Evolutionary conservation across 2,888 invertebrate species (phyloP).

Genomic region (Drosophila meridionalis): DNA sequence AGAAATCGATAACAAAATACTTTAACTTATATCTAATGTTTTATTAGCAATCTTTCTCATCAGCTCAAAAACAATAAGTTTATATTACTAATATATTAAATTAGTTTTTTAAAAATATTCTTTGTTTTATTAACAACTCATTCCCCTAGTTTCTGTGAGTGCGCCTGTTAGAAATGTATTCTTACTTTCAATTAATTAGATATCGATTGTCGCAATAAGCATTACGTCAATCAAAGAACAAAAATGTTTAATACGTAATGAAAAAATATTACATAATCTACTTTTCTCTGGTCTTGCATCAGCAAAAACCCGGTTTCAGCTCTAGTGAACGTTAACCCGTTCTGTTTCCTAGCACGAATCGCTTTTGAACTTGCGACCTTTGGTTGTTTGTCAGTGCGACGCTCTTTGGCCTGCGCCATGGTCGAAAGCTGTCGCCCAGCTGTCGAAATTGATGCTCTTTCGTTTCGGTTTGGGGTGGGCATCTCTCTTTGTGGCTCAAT

Average conservation of each 20-base stretch:
- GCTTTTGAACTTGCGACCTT: constrained; percentile 24
- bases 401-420: constrained; percentile 3
- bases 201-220: background rate
- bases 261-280: background rate
- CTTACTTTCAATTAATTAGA: background rate
- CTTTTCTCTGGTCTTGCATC: no score
- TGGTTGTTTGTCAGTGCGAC: background rate
- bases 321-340: background rate
- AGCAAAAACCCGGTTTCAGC: background rate
- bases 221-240: background rate
- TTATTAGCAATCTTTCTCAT: no score
- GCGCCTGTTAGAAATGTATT: no score
- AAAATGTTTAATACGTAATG: background rate
- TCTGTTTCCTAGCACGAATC: background rate
- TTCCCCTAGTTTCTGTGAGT: no score
- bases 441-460: constrained; percentile 4
- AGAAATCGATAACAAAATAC: background rate
- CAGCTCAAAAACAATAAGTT: no score
- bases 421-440: background rate
- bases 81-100: no score
- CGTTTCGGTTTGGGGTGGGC: background rate
- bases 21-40: no score
- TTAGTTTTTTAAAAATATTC: no score
- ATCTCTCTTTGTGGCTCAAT: constrained; percentile 3
- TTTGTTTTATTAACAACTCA: no score